phyloP scores from a whole-genome alignment of 1,140 invertebrate species.

The Rhagoletis pomonella region DNA sequence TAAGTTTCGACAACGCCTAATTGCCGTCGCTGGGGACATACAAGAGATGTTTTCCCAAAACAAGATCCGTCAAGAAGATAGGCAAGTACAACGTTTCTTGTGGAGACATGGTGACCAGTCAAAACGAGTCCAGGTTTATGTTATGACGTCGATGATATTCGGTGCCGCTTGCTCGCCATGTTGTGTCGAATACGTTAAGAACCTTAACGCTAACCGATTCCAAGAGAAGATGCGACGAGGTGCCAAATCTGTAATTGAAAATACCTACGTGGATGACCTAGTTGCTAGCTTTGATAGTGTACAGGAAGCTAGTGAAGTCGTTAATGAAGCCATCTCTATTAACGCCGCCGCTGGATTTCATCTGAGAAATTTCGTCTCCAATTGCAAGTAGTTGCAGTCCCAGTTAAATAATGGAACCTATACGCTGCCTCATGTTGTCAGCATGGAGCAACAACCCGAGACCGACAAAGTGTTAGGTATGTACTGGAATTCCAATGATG shows the following conservation, averaged over 20 bases:
- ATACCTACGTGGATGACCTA: neutral
- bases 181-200: neutral
- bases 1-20: no score
- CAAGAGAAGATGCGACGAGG: neutral
- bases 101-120: no score
- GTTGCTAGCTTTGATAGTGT: neutral
- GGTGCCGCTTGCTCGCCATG: no score
- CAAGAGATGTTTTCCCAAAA: no score
- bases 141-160: no score
- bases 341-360: neutral
- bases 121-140: no score
- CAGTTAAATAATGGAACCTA: neutral
- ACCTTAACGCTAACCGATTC: neutral
- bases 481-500: neutral
- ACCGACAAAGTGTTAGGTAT: conserved; percentile 42
- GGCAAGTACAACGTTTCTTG: no score
- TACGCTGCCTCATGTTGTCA: neutral
- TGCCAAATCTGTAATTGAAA: neutral
- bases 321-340: neutral
- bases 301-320: neutral
- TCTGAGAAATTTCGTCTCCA: conserved; percentile 33
- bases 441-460: neutral
- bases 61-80: no score
- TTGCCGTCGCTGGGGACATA: no score
- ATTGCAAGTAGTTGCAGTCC: neutral